phyloP scores from a whole-genome alignment of 2,113 vertebrate genomes.

The Taurulus bubalis region DNA sequence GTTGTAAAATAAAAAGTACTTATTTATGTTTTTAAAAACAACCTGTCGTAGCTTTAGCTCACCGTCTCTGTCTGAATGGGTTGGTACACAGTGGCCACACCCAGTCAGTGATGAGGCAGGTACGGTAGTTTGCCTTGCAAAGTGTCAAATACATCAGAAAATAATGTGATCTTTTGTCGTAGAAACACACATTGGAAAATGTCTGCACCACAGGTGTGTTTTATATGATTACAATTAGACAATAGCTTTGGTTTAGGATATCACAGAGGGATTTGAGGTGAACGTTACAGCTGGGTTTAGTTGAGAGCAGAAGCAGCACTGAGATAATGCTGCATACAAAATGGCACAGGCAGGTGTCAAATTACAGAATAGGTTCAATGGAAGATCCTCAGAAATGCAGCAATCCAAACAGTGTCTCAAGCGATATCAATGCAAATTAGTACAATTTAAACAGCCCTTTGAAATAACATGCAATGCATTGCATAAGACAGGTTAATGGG shows the following conservation, averaged over 20 bases:
- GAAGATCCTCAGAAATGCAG: background rate
- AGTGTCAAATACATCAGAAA: background rate
- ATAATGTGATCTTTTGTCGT: background rate
- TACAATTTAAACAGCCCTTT: background rate
- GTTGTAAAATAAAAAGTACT: too few species aligned
- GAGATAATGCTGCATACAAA: background rate
- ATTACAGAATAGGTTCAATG: background rate
- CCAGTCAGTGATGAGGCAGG: background rate
- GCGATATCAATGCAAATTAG: background rate
- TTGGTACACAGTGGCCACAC: background rate
- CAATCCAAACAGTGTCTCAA: background rate
- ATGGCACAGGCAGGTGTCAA: background rate
- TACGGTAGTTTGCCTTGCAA: slow-evolving; percentile 23
- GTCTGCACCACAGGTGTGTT: background rate
- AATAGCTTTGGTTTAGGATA: background rate
- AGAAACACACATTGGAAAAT: background rate
- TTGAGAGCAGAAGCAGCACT: background rate
- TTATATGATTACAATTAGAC: background rate
- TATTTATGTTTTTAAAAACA: too few species aligned
- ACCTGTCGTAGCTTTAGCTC: background rate
- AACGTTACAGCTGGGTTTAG: background rate
- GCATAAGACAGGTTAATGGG: background rate
- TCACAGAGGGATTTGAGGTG: background rate
- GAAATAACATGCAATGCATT: background rate
- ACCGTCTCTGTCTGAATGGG: background rate